Percentiles rank a stretch among this genome's conserved stretches.
Evolutionary conservation across 1,140 invertebrate species (phyloP).

Genomic region (Halesus radiatus): DNA sequence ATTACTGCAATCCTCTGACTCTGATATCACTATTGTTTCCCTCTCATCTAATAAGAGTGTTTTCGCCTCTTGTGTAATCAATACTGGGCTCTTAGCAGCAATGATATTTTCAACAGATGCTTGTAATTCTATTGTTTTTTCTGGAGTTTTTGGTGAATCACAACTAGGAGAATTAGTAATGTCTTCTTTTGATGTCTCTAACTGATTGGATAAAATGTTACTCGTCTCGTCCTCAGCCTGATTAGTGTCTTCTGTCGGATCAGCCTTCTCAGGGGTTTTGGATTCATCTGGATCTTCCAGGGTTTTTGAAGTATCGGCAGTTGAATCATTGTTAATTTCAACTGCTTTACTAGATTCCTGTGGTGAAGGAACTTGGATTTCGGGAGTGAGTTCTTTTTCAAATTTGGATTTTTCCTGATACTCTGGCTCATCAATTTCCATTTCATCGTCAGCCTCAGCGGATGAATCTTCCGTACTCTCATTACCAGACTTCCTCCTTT

Average conservation of each 20-base stretch:
- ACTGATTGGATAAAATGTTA: background rate
- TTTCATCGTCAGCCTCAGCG: slow-evolving; percentile 75
- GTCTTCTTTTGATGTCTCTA: background rate
- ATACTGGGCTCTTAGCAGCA: background rate
- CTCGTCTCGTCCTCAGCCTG: background rate
- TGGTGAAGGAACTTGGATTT: slow-evolving; percentile 11
- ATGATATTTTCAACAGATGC: background rate
- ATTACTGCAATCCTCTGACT: slow-evolving; percentile 68
- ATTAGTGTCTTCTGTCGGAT: background rate
- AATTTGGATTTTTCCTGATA: slow-evolving; percentile 47
- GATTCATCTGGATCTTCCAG: background rate
- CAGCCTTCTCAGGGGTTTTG: background rate
- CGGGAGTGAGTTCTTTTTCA: slow-evolving; percentile 39
- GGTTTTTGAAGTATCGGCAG: background rate
- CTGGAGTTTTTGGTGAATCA: background rate
- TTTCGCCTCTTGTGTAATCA: background rate
- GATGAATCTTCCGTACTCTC: slow-evolving; percentile 73
- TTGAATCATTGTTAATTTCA: slow-evolving; percentile 7
- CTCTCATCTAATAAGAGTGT: slow-evolving; percentile 62
- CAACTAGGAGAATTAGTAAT: background rate
- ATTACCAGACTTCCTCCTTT: slow-evolving; percentile 67
- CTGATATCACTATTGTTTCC: slow-evolving; percentile 69
- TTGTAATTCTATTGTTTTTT: background rate
- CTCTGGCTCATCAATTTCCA: slow-evolving; percentile 73
- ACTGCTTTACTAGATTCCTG: slow-evolving; percentile 1